Conservation (phyloP, 1,140 invertebrate genomes). For the Gryon sp. region DNA sequence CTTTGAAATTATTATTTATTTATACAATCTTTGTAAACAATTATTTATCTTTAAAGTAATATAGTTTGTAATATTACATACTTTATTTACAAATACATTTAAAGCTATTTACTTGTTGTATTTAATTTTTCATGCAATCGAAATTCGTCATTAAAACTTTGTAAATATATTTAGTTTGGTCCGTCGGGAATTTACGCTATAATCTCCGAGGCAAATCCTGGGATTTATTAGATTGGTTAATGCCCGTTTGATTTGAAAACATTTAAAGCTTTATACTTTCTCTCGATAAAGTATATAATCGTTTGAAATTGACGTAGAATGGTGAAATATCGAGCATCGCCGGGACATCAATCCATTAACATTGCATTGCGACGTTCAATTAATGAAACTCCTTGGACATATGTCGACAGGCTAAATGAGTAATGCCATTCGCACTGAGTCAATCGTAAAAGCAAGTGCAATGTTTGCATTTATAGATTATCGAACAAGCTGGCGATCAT, state of each 20-base stretch:
- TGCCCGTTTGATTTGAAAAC: conserved; percentile 12
- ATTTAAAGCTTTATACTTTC: no score
- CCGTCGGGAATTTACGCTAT: no score
- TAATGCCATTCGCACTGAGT: conserved; percentile 29
- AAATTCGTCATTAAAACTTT: no score
- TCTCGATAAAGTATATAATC: no score
- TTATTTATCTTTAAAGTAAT: no score
- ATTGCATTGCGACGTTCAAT: conserved; percentile 23
- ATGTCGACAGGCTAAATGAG: conserved; percentile 29
- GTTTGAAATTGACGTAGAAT: conserved; percentile 6
- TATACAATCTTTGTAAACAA: no score
- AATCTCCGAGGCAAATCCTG: background rate
- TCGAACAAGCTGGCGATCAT: conserved; percentile 40
- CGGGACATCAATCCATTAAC: conserved; percentile 36
- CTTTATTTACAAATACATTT: no score
- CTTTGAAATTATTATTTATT: no score
- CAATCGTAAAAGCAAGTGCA: conserved; percentile 25
- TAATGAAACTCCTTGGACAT: conserved; percentile 39
- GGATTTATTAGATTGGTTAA: conserved; percentile 9
- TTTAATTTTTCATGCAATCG: no score
- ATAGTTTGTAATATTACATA: no score
- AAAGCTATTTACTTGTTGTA: no score
- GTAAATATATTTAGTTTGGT: no score
- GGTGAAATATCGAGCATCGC: conserved; percentile 27
- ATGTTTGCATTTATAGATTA: conserved; percentile 48